These are phyloP conservation scores for Nephrotoma flavescens DNA, from an alignment of 2,888 invertebrate genomes.

Conservation along the genomic window DNA sequence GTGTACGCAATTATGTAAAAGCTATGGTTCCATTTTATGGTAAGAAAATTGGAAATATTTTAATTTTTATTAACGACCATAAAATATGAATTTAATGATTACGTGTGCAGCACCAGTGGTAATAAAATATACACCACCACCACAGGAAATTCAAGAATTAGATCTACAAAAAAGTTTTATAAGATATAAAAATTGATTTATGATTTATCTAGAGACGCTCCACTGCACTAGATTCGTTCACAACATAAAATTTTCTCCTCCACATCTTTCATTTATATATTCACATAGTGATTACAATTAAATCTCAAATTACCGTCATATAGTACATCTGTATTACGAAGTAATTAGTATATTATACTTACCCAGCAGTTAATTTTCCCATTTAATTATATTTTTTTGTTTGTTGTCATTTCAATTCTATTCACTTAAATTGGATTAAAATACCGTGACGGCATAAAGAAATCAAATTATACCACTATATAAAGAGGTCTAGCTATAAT, in stretches of 20 bases:
- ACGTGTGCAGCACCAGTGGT: no score
- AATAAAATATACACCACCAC: no score
- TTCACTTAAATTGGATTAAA: not conserved
- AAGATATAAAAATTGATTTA: not conserved
- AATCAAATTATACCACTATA: not conserved
- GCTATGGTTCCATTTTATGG: no score
- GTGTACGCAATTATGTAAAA: no score
- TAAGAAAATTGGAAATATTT: no score
- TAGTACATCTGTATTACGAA: not conserved
- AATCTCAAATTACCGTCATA: not conserved
- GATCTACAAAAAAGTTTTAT: not conserved
- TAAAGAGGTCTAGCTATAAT: no score
- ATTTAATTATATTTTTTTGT: not conserved
- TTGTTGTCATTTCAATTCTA: not conserved
- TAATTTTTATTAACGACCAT: no score
- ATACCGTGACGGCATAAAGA: not conserved
- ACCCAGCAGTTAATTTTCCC: not conserved
- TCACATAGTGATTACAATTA: not conserved
- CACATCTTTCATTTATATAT: not conserved
- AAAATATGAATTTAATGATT: no score
- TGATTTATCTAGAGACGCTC: not conserved
- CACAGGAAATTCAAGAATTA: not conserved
- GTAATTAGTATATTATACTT: not conserved
- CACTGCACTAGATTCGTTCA: not conserved
- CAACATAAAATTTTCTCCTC: not conserved